Conservation (phyloP, 2,888 invertebrate genomes). For the Iphiclides podalirius region DNA sequence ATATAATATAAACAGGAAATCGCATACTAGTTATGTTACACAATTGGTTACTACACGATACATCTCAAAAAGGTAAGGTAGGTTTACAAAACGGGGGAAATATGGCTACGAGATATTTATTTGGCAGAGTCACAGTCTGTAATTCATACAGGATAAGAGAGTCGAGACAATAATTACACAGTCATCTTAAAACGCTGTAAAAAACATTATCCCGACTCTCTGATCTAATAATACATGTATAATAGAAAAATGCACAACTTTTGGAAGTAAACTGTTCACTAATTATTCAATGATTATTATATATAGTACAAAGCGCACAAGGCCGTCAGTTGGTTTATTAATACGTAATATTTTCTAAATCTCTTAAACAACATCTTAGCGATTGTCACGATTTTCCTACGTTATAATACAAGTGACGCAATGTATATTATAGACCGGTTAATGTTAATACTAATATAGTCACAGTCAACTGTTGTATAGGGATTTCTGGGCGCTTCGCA, state of each 20-base stretch:
- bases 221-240: background rate
- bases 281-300: background rate
- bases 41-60: conserved; percentile 8
- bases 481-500: too few relatives aligned
- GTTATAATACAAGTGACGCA: too few relatives aligned
- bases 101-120: conserved; percentile 26
- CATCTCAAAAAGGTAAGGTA: conserved; percentile 17
- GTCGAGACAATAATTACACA: conserved; percentile 1
- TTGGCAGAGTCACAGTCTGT: conserved; percentile 40
- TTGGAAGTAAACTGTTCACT: conserved; percentile 3
- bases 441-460: too few relatives aligned
- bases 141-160: background rate
- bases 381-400: too few relatives aligned
- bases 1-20: conserved; percentile 26
- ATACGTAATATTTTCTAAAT: too few relatives aligned
- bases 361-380: too few relatives aligned
- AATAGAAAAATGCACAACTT: conserved; percentile 12
- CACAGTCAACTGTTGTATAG: too few relatives aligned
- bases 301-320: background rate
- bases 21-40: conserved; percentile 18
- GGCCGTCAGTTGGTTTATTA: too few relatives aligned
- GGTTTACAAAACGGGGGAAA: conserved; percentile 19
- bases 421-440: too few relatives aligned
- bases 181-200: too few relatives aligned
- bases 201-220: too few relatives aligned